Conservation (phyloP, 2,888 invertebrate genomes). For the Himalopsyche japonica region DNA sequence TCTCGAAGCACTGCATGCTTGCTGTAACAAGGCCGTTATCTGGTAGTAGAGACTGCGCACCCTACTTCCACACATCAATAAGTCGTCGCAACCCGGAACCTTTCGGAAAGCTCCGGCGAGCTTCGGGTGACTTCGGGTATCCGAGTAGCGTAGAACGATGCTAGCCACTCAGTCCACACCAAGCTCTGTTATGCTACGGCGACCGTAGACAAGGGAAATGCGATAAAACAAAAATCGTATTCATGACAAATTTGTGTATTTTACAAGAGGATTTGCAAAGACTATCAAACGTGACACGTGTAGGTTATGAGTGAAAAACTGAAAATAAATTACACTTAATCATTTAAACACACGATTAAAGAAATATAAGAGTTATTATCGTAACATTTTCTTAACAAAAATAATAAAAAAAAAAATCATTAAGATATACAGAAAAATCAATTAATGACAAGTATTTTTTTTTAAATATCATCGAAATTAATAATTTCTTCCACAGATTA, state of each 20-base stretch:
- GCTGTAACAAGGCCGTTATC: neutral
- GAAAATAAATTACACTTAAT: neutral
- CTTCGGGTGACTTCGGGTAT: slow-evolving; percentile 21
- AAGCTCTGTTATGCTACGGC: neutral
- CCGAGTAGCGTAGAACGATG: slow-evolving; percentile 12
- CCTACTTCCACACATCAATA: slow-evolving; percentile 37
- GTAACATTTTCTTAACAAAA: no score
- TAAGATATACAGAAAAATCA: no score
- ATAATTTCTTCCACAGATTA: no score
- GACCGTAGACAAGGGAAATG: neutral
- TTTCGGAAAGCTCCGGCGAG: slow-evolving; percentile 19
- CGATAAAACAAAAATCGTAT: neutral
- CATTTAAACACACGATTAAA: no score
- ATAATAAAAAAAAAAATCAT: no score
- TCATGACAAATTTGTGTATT: neutral
- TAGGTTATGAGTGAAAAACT: neutral
- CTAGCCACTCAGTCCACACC: slow-evolving; percentile 17
- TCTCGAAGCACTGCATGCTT: neutral
- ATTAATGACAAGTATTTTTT: no score
- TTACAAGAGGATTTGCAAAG: neutral
- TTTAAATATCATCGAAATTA: no score
- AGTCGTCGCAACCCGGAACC: slow-evolving; percentile 24
- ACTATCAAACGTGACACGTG: neutral
- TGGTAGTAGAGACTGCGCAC: slow-evolving; percentile 12
- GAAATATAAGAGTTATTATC: no score